A percentile compares a stretch with the other conserved stretches of the same genome.
Evolutionary conservation across 2,113 vertebrate species (phyloP).

Genomic region (Cochlearius cochlearius): DNA sequence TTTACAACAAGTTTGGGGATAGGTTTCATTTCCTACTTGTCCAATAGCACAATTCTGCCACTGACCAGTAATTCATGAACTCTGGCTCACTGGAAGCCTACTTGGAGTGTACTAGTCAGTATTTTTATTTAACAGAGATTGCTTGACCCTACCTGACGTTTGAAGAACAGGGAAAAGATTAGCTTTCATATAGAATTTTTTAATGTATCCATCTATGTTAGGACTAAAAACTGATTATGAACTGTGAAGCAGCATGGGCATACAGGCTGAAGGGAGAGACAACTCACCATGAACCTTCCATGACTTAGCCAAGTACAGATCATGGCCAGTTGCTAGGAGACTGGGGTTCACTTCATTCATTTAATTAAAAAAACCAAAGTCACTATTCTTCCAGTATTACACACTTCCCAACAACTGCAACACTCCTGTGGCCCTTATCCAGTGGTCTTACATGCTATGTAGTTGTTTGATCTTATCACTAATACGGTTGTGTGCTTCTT

Average conservation of each 20-base stretch:
- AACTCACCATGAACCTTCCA: neutral
- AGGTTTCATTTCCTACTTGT: neutral
- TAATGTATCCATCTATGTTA: neutral
- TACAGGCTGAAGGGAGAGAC: neutral
- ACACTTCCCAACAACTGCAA: neutral
- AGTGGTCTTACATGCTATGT: neutral
- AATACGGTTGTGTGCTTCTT: neutral
- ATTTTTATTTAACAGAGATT: neutral
- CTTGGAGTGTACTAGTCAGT: neutral
- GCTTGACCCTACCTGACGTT: neutral
- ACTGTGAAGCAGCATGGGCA: neutral
- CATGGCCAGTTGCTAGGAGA: neutral
- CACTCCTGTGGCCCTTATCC: neutral
- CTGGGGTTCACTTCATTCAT: neutral
- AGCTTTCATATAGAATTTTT: neutral
- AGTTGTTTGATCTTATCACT: neutral
- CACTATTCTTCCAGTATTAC: neutral
- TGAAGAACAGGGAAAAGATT: neutral
- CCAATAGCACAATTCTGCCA: neutral
- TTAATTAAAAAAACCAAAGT: neutral
- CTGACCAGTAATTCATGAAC: neutral
- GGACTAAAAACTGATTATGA: neutral
- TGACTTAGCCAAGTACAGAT: neutral
- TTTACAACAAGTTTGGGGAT: neutral
- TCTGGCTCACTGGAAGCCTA: neutral